Conservation (phyloP, 53 echinoderm and acorn worm genomes). For the Echinometra lucunter region DNA sequence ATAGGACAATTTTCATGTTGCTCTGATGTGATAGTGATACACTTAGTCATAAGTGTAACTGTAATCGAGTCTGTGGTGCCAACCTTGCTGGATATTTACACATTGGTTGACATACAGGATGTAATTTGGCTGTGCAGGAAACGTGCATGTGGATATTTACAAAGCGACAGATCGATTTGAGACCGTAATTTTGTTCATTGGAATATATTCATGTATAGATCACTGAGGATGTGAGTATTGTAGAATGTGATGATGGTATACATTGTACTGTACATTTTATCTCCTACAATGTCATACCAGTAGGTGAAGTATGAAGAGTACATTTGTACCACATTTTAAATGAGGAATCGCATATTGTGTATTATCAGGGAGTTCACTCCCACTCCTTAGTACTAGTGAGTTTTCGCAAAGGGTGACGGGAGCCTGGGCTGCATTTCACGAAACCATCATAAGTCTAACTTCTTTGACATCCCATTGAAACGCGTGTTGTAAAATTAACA, state of each 20-base stretch:
- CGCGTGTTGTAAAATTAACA: too few species aligned
- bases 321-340: too few species aligned
- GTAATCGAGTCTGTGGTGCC: background rate
- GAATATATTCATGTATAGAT: slow-evolving; percentile 54
- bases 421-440: too few species aligned
- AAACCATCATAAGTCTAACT: too few species aligned
- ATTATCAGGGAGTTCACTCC: background rate
- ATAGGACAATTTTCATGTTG: background rate
- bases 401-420: too few species aligned
- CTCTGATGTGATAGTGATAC: background rate
- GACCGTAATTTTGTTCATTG: background rate
- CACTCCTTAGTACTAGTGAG: too few species aligned
- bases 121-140: background rate
- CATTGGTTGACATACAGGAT: slow-evolving; percentile 11
- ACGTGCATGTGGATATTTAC: background rate
- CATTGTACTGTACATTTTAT: background rate
- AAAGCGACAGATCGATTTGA: background rate
- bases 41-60: background rate
- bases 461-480: too few species aligned
- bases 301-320: too few species aligned
- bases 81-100: slow-evolving; percentile 39
- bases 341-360: too few species aligned
- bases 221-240: slow-evolving; percentile 48
- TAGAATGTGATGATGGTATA: background rate
- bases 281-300: too few species aligned